phyloP scores from a whole-genome alignment of 2,888 invertebrate species.

The Xylota sylvarum region DNA sequence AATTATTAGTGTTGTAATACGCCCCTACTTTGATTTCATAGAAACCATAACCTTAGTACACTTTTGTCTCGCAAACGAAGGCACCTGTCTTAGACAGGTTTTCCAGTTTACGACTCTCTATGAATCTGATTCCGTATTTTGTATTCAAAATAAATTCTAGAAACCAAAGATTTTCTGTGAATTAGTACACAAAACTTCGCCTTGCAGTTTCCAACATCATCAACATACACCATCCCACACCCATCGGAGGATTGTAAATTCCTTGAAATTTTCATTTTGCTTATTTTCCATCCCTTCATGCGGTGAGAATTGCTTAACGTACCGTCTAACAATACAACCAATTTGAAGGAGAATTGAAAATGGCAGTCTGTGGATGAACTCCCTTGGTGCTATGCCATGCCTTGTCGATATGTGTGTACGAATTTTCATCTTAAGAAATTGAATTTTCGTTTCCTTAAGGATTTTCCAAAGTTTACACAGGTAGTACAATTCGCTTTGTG shows the following conservation, averaged over 20 bases:
- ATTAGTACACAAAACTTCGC: background rate
- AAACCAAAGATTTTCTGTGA: background rate
- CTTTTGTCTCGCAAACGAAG: too few species aligned
- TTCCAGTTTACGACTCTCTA: too few species aligned
- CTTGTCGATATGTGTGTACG: slow-evolving; percentile 8
- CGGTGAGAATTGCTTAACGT: slow-evolving; percentile 79
- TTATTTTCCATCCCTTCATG: slow-evolving; percentile 76
- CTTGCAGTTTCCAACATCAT: background rate
- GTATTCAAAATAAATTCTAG: background rate
- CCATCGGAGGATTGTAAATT: slow-evolving; percentile 16
- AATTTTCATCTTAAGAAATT: slow-evolving; percentile 69
- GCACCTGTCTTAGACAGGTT: too few species aligned
- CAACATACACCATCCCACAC: background rate
- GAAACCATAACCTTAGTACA: too few species aligned
- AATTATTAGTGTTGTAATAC: too few species aligned
- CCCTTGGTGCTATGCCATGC: slow-evolving; percentile 17
- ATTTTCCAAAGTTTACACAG: slow-evolving; percentile 65
- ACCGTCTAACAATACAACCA: slow-evolving; percentile 80
- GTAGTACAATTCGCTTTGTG: slow-evolving; percentile 63
- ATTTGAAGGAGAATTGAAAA: slow-evolving; percentile 80
- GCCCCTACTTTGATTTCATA: too few species aligned
- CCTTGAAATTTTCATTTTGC: slow-evolving; percentile 70
- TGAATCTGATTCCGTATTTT: background rate
- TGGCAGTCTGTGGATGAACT: slow-evolving; percentile 72
- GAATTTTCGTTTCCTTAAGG: slow-evolving; percentile 69